Percentiles rank a stretch among this genome's conserved stretches.
These are phyloP conservation scores for Pluvialis apricaria DNA, from an alignment of 2,113 vertebrate species.

Conservation along the genomic window DNA sequence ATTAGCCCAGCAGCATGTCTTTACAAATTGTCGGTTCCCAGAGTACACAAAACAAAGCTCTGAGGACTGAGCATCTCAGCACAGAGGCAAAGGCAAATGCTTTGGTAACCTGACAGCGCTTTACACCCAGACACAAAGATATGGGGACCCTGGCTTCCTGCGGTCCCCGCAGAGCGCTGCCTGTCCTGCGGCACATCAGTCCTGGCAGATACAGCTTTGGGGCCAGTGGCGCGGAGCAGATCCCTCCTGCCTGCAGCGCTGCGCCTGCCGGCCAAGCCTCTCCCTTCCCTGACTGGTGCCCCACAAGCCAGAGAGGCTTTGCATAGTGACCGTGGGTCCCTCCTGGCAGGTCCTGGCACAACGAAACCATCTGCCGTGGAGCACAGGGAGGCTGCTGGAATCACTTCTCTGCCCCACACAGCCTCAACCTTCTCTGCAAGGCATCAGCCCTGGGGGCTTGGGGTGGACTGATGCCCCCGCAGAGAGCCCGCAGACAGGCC, in stretches of 20 bases:
- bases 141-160: background rate
- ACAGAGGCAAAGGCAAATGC: background rate
- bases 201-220: accelerated
- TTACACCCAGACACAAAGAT: background rate
- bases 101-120: background rate
- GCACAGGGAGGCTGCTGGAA: background rate
- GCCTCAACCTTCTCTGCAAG: background rate
- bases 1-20: constrained; percentile 34
- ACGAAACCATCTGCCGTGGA: background rate
- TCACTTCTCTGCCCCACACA: background rate
- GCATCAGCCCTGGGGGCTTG: accelerated
- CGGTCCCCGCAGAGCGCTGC: accelerated
- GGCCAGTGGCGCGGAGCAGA: background rate
- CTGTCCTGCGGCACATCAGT: background rate
- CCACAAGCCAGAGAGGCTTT: background rate
- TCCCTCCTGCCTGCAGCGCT: background rate
- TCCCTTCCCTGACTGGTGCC: background rate
- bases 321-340: background rate
- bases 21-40: constrained; percentile 19
- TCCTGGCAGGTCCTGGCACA: background rate
- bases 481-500: background rate
- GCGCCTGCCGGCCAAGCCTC: accelerated
- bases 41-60: constrained; percentile 19
- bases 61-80: background rate
- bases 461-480: background rate